Evolutionary conservation across 92 coral and sea anemone species (phyloP).

Genomic region (Siderastrea radians): DNA sequence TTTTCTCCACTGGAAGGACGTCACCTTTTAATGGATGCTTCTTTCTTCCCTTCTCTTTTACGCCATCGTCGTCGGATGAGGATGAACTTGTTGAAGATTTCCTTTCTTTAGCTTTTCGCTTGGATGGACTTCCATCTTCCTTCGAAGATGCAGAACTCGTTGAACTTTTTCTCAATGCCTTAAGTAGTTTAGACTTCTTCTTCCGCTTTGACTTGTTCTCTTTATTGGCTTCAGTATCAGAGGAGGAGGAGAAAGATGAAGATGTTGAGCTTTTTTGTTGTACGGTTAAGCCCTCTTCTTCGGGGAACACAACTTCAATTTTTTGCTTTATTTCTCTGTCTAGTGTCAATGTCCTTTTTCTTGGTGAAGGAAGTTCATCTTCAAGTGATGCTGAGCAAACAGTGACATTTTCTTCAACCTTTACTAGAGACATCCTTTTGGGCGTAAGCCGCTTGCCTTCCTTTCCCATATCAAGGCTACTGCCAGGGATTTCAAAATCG

Average conservation of each 20-base stretch:
- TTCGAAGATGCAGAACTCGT: slow-evolving; percentile 22
- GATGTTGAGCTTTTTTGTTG: slow-evolving; percentile 15
- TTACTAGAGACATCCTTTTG: slow-evolving; percentile 16
- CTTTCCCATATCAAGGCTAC: background rate
- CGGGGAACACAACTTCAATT: slow-evolving; percentile 36
- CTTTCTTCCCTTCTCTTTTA: background rate
- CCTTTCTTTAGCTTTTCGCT: background rate
- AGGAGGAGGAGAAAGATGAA: slow-evolving; percentile 53
- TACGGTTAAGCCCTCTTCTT: background rate
- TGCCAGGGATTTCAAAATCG: background rate
- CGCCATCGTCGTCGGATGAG: slow-evolving; percentile 16
- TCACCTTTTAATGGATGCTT: background rate
- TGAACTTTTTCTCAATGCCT: slow-evolving; percentile 28
- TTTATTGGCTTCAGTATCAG: slow-evolving; percentile 28
- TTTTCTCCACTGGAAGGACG: background rate
- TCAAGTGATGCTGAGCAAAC: slow-evolving; percentile 42
- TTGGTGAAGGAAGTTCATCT: background rate
- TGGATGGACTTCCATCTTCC: background rate
- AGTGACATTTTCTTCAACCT: slow-evolving; percentile 54
- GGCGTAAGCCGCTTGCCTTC: background rate
- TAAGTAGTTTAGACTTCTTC: slow-evolving; percentile 16
- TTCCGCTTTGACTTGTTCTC: slow-evolving; percentile 25
- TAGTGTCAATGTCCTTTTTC: slow-evolving; percentile 20
- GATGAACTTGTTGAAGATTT: slow-evolving; percentile 33
- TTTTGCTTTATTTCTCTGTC: slow-evolving; percentile 26